A percentile compares a stretch with the other conserved stretches of the same genome.
Evolutionary conservation across 2,888 invertebrate species (phyloP).

Genomic region (Halictus ligatus): DNA sequence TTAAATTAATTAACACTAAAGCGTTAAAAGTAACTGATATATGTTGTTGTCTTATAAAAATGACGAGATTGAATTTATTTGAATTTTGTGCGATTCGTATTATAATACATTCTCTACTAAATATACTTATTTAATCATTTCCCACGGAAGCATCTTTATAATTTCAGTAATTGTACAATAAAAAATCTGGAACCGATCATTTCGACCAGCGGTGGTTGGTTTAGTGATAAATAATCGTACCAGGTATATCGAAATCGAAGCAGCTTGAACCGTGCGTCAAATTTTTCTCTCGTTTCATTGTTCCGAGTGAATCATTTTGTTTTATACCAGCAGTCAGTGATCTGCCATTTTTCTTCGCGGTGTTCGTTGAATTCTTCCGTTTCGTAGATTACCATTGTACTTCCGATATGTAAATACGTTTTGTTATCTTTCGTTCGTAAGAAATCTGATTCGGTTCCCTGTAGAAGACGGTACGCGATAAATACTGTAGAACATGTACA

Average conservation of each 20-base stretch:
- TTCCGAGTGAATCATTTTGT: conserved; percentile 57
- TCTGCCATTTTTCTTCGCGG: conserved; percentile 58
- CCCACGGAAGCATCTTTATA: too few relatives aligned
- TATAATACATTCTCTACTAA: too few relatives aligned
- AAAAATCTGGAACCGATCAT: neutral
- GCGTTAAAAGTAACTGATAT: too few relatives aligned
- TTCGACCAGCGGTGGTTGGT: neutral
- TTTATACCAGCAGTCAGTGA: conserved; percentile 43
- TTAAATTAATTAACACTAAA: too few relatives aligned
- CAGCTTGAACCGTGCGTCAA: conserved; percentile 53
- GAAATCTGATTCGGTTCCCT: conserved; percentile 13
- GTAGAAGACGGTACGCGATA: conserved; percentile 7
- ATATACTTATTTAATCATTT: too few relatives aligned
- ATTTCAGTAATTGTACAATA: too few relatives aligned
- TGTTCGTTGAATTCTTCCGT: conserved; percentile 46
- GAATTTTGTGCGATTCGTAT: too few relatives aligned
- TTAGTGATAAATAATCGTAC: neutral
- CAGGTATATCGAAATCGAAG: conserved; percentile 20
- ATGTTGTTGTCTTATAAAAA: too few relatives aligned
- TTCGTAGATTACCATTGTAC: conserved; percentile 46
- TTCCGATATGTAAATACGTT: conserved; percentile 55
- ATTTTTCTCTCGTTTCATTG: conserved; percentile 66
- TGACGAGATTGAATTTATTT: too few relatives aligned
- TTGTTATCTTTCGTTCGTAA: conserved; percentile 20
- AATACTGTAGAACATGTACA: conserved; percentile 34